Percentiles rank a stretch among this genome's conserved stretches.
Conservation (phyloP, 2,888 invertebrate genomes). For the Xanthostigma xanthostigma region DNA sequence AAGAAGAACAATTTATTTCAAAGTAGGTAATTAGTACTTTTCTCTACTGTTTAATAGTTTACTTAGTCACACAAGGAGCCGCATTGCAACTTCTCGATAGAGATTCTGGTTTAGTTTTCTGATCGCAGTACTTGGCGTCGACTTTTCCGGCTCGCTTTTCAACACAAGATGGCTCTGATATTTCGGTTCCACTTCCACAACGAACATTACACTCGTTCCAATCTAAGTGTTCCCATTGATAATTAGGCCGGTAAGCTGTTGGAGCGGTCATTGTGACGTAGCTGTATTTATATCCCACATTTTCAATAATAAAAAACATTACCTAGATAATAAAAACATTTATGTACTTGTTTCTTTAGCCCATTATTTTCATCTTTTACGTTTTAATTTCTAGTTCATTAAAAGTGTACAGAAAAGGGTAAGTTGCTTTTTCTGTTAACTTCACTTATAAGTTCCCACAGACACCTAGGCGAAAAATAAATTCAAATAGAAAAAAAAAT, state of each 20-base stretch:
- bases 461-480: no score
- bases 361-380: no score
- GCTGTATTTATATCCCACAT: constrained; percentile 42
- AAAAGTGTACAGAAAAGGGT: no score
- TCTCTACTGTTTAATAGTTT: constrained; percentile 17
- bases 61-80: constrained; percentile 34
- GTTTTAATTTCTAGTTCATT: no score
- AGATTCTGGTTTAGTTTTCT: constrained; percentile 26
- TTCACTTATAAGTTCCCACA: no score
- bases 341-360: no score
- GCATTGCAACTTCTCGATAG: constrained; percentile 31
- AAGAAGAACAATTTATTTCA: background rate
- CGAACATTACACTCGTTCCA: constrained; percentile 45
- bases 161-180: constrained; percentile 37
- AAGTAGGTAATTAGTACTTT: no score
- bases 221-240: constrained; percentile 44
- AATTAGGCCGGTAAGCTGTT: constrained; percentile 35
- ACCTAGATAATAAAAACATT: constrained; percentile 16
- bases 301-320: constrained; percentile 28
- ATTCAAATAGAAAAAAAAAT: no score
- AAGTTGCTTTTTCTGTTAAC: no score
- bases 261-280: constrained; percentile 42
- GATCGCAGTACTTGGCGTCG: constrained; percentile 35
- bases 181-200: constrained; percentile 44
- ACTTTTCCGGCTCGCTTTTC: constrained; percentile 47